Evolutionary conservation across 2,797 vertebrate genomes (phyloP), one percentile per base, ranked within the genome.

Genomic region (Catharus ustulatus): DNA sequence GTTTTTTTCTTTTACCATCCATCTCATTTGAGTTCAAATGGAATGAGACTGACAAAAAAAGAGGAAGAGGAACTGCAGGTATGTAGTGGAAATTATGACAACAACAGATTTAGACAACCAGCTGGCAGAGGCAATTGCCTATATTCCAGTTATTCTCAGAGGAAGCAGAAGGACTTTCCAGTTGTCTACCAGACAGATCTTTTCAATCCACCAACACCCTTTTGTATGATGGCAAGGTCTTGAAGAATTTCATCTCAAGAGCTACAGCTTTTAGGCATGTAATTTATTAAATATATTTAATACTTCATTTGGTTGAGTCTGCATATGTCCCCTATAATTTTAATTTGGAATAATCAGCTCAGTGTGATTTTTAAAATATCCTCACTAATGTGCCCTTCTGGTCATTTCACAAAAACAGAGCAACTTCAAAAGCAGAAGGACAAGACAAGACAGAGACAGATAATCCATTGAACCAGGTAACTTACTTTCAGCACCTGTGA

Each of bases 401-500:
- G 36, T 18, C 11, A 27, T 84, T 68, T 93, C 51, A 90, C 48
- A 89, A 85, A 77, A 87, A 52, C 72, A 83, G 55, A 86, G 20
- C 0, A 3, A 34, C 42, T 84, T 76, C 55, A 91, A 61, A 95
- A 94, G 30, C 57, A 82, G 38, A 30, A 64, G 40, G 40, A 71
- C n/a, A 58, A 64, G 40, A 84, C 22, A 80, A 80, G 59, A 82
- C 73, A 76, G 32, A 73, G 71, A 66, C 30, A 92, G n/a, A 80
- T 21, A 54, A 62, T 21, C 23, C 57, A 14, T 0, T 55, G 24
- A 75, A 80, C 16, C 32, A 78, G 45, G 21, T 61, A 87, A 98
- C 98, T 98, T 97, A 99, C 99, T 23, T 97, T 95, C 6, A 98
- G 97, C 91, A 99, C 95, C 80, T 98, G 98, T 24, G 95, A 95